Percentiles rank a stretch among this genome's conserved stretches.
Conservation (phyloP, 2,888 invertebrate species). For the Automeris io region DNA sequence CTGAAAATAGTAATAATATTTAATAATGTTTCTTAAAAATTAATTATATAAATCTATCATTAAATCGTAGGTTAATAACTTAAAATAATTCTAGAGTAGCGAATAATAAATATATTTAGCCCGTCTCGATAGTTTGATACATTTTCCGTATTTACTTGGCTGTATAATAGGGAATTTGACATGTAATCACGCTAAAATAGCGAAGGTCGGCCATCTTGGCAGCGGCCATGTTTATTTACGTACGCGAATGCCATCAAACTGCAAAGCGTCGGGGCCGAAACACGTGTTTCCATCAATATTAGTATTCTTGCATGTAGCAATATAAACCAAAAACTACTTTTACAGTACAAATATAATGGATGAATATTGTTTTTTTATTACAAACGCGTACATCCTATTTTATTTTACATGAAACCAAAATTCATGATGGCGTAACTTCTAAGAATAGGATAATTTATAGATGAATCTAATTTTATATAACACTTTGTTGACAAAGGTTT, state of each 20-base stretch:
- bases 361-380: not conserved
- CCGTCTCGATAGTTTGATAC: constrained; percentile 15
- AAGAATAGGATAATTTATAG: constrained; percentile 1
- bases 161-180: constrained; percentile 46
- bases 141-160: constrained; percentile 34
- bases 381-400: not conserved
- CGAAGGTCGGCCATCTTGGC: constrained; percentile 74
- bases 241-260: constrained; percentile 65
- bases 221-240: constrained; percentile 71
- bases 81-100: too few species aligned
- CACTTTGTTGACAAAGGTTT: not conserved
- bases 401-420: constrained; percentile 1
- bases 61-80: too few species aligned
- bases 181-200: constrained; percentile 58
- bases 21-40: constrained; percentile 2
- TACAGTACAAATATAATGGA: not conserved
- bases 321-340: not conserved
- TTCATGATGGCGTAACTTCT: constrained; percentile 5
- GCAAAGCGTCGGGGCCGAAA: constrained; percentile 50
- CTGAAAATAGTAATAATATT: not conserved
- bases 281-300: constrained; percentile 60
- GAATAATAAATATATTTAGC: too few species aligned
- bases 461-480: not conserved
- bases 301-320: constrained; percentile 9
- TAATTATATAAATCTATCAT: too few species aligned